phyloP scores from a whole-genome alignment of 2,888 invertebrate species.

The Quadroppia sp. region DNA sequence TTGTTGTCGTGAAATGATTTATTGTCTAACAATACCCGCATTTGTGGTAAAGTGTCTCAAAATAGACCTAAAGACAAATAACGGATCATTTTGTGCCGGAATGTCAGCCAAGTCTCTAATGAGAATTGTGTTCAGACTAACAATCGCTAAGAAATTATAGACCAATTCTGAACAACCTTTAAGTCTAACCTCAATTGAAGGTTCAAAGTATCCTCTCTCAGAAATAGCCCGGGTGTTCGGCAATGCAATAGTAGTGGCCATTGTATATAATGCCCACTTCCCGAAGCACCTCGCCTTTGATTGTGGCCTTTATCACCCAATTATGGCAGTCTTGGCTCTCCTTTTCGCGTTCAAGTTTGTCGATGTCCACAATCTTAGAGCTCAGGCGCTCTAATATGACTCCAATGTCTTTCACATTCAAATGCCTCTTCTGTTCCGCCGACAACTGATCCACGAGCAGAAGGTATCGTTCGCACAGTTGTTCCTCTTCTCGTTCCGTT shows the following conservation, averaged over 20 bases:
- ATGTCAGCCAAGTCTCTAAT: conserved; percentile 11
- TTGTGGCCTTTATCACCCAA: conserved; percentile 94
- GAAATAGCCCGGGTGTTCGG: conserved; percentile 82
- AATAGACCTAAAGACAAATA: neutral
- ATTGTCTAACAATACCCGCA: conserved; percentile 35
- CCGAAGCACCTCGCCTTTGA: conserved; percentile 80
- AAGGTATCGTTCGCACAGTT: conserved; percentile 82
- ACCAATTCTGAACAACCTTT: neutral
- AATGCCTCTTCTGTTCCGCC: conserved; percentile 83
- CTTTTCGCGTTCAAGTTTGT: conserved; percentile 81
- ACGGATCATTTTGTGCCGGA: neutral
- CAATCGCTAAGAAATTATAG: conserved; percentile 20
- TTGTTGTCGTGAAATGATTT: neutral
- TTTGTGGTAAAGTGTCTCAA: conserved; percentile 3
- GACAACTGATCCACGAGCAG: conserved; percentile 87
- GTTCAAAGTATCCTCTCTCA: conserved; percentile 36
- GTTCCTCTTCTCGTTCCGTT: conserved; percentile 73
- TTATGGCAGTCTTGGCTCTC: conserved; percentile 91
- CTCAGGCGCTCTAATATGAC: conserved; percentile 86
- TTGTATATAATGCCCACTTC: conserved; percentile 91
- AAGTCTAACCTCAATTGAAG: conserved; percentile 2
- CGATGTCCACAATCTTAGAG: conserved; percentile 89
- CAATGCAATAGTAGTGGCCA: conserved; percentile 90
- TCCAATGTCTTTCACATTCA: conserved; percentile 90
- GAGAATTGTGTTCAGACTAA: conserved; percentile 8